Percentiles rank a stretch among this genome's conserved stretches.
Evolutionary conservation across 2,113 vertebrate species (phyloP).

Genomic region (Argyrosomus japonicus): DNA sequence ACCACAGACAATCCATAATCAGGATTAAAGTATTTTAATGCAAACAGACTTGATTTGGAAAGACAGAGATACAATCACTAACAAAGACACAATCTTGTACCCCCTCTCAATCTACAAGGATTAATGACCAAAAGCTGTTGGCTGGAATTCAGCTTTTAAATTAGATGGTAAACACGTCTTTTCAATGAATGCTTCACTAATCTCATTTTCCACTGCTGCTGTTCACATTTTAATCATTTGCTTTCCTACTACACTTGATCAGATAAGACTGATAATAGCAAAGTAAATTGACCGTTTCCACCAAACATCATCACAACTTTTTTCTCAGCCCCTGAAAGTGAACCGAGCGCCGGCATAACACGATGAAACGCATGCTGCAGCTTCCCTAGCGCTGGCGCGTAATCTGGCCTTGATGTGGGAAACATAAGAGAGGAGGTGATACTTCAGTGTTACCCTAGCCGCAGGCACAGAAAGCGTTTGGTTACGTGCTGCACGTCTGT

Average conservation of each 20-base stretch:
- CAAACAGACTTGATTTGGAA: slow-evolving; percentile 25
- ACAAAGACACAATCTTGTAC: slow-evolving; percentile 13
- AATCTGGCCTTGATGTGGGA: slow-evolving; percentile 42
- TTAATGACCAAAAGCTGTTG: slow-evolving; percentile 60
- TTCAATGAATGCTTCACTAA: slow-evolving; percentile 37
- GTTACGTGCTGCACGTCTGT: slow-evolving; percentile 49
- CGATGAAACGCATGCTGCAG: slow-evolving; percentile 29
- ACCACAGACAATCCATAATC: slow-evolving; percentile 20
- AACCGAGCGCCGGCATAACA: slow-evolving; percentile 9
- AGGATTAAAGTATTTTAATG: slow-evolving; percentile 17
- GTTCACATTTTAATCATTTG: slow-evolving; percentile 41
- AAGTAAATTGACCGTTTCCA: slow-evolving; percentile 39
- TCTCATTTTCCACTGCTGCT: slow-evolving; percentile 43
- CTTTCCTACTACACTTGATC: slow-evolving; percentile 15
- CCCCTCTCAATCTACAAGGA: slow-evolving; percentile 45
- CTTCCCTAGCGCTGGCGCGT: slow-evolving; percentile 24
- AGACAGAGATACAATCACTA: slow-evolving; percentile 8
- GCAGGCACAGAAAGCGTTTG: slow-evolving; percentile 28
- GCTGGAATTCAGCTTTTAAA: slow-evolving; percentile 58
- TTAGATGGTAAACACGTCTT: slow-evolving; percentile 52
- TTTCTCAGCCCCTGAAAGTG: slow-evolving; percentile 22
- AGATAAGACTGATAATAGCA: slow-evolving; percentile 40
- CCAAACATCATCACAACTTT: slow-evolving; percentile 14
- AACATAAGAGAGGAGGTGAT: slow-evolving; percentile 38
- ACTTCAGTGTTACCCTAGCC: slow-evolving; percentile 7